These are phyloP conservation scores for Plecturocebus donacophilus DNA, from an alignment of 2,113 vertebrate species.

Conservation along the genomic window DNA sequence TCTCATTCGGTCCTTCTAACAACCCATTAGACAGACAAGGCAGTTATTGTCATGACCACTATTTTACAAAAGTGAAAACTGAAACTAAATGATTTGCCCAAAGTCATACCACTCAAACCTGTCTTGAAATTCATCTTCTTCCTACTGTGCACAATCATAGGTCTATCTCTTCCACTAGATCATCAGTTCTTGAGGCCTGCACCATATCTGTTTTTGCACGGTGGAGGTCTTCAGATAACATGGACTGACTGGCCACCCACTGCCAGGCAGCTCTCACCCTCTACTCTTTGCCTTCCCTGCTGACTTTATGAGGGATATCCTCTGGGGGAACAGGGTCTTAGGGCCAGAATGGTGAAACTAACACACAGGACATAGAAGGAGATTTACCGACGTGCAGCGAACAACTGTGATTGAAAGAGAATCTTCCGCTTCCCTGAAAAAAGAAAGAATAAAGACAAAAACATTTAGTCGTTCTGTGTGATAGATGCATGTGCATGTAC, in stretches of 20 bases:
- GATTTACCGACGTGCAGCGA: conserved; percentile 90
- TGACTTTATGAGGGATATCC: background rate
- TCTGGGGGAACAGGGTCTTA: background rate
- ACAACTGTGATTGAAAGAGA: conserved; percentile 91
- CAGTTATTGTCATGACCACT: background rate
- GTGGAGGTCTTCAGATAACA: background rate
- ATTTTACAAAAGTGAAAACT: background rate
- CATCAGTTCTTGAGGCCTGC: background rate
- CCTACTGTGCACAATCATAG: background rate
- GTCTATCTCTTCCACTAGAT: background rate
- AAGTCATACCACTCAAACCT: background rate
- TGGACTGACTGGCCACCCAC: background rate
- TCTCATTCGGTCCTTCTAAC: background rate
- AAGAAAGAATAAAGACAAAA: conserved; percentile 50
- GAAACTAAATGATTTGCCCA: background rate
- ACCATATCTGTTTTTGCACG: background rate
- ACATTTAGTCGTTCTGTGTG: background rate
- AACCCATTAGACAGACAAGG: background rate
- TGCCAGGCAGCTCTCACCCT: background rate
- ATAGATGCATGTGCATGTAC: background rate
- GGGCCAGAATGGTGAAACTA: background rate
- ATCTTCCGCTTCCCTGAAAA: conserved; percentile 90
- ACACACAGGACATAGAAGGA: conserved; percentile 49
- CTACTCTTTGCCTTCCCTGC: background rate
- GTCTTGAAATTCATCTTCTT: background rate